These are phyloP conservation scores for Hemistola chrysoprasaria DNA, from an alignment of 2,888 invertebrate genomes.

Conservation along the genomic window DNA sequence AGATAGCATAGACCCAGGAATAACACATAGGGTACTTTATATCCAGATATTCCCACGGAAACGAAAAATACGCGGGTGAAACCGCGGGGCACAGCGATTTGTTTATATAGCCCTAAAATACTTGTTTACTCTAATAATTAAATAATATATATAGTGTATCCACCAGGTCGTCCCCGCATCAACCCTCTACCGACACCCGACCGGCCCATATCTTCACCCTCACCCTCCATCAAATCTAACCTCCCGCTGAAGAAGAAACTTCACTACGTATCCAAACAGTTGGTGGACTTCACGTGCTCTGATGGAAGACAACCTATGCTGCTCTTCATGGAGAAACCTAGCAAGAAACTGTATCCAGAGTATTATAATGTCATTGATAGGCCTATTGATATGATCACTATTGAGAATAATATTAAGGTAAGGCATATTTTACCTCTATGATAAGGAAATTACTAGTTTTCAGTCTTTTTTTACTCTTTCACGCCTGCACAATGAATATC, in stretches of 20 bases:
- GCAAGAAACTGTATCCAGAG: conserved; percentile 96
- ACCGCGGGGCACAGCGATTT: too few species aligned
- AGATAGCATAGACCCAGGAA: too few species aligned
- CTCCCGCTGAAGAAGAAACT: conserved; percentile 90
- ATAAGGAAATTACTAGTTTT: too few species aligned
- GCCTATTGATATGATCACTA: conserved; percentile 97
- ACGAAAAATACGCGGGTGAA: too few species aligned
- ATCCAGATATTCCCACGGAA: too few species aligned
- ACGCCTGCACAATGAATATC: too few species aligned
- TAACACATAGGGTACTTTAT: too few species aligned
- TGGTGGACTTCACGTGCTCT: conserved; percentile 74
- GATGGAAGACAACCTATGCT: conserved; percentile 94
- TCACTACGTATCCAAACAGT: conserved; percentile 87
- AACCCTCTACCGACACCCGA: conserved; percentile 49
- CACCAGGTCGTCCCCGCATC: conserved; percentile 68
- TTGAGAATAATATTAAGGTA: conserved; percentile 93
- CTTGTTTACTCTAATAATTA: too few species aligned
- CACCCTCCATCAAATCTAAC: conserved; percentile 60
- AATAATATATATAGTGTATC: not conserved
- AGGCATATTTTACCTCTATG: too few species aligned
- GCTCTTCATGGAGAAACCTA: conserved; percentile 98
- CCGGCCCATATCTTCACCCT: conserved; percentile 31
- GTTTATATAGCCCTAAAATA: too few species aligned
- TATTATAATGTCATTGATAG: conserved; percentile 97
- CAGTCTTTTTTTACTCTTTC: too few species aligned